Conservation (phyloP, 2,888 invertebrate species). For the Pristionchus maxplancki region DNA sequence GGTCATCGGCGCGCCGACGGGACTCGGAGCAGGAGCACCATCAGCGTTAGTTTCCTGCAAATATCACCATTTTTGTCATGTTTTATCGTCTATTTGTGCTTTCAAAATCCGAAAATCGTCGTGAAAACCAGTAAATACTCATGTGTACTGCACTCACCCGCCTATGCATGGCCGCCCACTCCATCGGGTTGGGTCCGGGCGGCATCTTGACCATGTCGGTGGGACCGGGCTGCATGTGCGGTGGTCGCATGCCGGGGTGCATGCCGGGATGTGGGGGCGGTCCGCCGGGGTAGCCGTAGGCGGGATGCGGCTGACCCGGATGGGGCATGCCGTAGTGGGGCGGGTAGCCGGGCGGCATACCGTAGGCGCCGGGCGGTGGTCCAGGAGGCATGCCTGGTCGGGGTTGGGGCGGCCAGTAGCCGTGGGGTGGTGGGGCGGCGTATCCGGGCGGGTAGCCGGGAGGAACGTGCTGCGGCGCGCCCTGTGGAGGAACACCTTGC, state of each 20-base stretch:
- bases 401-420: conserved; percentile 13
- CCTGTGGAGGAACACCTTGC: background rate
- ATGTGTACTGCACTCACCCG: background rate
- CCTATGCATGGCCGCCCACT: conserved; percentile 65
- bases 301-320: conserved; percentile 51
- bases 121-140: background rate
- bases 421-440: conserved; percentile 24
- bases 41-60: conserved; percentile 47
- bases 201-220: conserved; percentile 66
- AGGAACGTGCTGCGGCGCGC: background rate
- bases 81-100: background rate
- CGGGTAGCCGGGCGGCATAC: conserved; percentile 53
- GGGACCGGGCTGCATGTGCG: conserved; percentile 53
- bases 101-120: background rate
- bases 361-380: conserved; percentile 28
- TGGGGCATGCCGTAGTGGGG: conserved; percentile 23
- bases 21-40: conserved; percentile 61
- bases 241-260: conserved; percentile 63
- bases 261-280: conserved; percentile 49
- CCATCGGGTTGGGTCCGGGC: conserved; percentile 64
- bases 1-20: conserved; percentile 61
- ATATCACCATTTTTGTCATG: background rate
- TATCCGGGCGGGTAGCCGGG: conserved; percentile 30
- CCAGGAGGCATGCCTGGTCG: conserved; percentile 41
- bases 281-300: conserved; percentile 48